Percentiles rank a stretch among this genome's conserved stretches.
Conservation (phyloP, 2,888 invertebrate genomes). For the Onchidella celtica region DNA sequence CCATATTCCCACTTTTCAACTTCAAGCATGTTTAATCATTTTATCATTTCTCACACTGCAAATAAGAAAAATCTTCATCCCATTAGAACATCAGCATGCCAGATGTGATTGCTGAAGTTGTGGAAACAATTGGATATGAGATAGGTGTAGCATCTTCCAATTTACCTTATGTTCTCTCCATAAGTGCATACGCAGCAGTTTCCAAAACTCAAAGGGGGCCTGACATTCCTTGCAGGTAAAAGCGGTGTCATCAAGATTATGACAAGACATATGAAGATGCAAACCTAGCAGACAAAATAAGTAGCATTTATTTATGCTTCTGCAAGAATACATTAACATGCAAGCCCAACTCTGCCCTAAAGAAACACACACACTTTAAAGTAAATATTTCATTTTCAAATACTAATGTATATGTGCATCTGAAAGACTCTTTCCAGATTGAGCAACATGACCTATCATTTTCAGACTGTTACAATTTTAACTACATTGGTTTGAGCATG, state of each 20-base stretch:
- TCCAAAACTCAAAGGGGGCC: constrained; percentile 84
- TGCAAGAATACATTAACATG: neutral
- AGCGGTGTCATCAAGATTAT: constrained; percentile 75
- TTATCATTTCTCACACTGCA: no score
- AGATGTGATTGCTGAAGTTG: neutral
- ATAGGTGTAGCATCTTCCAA: no score
- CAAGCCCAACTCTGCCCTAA: neutral
- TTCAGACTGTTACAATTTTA: no score
- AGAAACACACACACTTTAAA: neutral
- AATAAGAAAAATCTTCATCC: no score
- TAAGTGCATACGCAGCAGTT: constrained; percentile 85
- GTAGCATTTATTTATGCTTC: neutral
- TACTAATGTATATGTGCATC: no score
- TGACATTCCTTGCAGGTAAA: constrained; percentile 87
- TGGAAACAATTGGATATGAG: no score
- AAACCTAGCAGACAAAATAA: constrained; percentile 80
- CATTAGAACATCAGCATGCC: neutral
- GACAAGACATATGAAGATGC: constrained; percentile 85
- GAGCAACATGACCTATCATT: no score
- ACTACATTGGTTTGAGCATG: no score
- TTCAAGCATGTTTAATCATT: no score
- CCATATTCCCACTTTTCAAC: no score
- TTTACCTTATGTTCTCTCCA: constrained; percentile 88
- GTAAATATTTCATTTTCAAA: neutral
- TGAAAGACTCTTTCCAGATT: no score